Conservation (phyloP, 2,113 vertebrate species). For the Centrocercus urophasianus region DNA sequence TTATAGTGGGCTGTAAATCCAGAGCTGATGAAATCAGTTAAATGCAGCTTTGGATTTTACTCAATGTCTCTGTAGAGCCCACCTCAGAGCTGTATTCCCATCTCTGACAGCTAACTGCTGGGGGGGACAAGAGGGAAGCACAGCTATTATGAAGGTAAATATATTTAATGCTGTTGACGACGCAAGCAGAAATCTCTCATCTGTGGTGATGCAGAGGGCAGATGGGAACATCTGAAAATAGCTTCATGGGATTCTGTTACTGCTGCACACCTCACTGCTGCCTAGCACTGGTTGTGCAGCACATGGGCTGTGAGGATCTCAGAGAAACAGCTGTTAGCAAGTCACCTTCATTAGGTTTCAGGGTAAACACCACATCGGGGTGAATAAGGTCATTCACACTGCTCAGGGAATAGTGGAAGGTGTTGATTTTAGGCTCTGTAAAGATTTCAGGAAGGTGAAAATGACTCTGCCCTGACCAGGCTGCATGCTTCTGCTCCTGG, state of each 20-base stretch:
- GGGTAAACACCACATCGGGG: neutral
- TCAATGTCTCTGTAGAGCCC: neutral
- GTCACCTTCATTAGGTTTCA: neutral
- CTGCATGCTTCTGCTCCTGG: neutral
- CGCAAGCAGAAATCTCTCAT: neutral
- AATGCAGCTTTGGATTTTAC: neutral
- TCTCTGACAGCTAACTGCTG: neutral
- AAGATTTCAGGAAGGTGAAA: slow-evolving; percentile 20
- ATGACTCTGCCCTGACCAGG: neutral
- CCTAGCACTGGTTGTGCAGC: neutral
- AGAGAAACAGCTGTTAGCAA: neutral
- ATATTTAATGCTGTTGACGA: neutral
- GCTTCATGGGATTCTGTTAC: neutral
- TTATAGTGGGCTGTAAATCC: accelerated
- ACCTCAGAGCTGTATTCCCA: neutral
- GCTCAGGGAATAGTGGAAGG: neutral
- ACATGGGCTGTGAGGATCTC: neutral
- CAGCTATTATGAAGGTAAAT: accelerated
- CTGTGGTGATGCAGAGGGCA: accelerated
- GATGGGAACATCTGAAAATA: neutral
- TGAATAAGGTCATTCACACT: neutral
- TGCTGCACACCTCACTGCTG: neutral
- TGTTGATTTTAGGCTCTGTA: neutral
- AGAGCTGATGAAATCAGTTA: neutral
- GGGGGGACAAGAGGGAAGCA: neutral